Conservation (phyloP, 2,797 vertebrate genomes). For the Eleutherodactylus coqui region DNA sequence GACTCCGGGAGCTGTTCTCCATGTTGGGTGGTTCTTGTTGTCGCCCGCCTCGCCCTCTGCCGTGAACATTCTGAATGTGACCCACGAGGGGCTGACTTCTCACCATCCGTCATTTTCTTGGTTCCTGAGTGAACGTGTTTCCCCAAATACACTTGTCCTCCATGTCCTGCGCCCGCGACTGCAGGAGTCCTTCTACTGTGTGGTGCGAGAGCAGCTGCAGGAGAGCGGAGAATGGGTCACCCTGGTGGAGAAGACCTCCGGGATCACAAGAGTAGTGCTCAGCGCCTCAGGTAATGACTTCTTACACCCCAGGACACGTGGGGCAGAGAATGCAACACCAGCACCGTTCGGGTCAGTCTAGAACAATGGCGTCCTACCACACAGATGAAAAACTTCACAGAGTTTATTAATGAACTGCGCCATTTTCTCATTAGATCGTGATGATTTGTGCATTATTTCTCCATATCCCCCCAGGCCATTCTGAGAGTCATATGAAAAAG, state of each 20-base stretch:
- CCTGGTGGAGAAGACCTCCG: conserved; percentile 73
- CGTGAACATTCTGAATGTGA: conserved; percentile 68
- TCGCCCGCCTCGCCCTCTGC: conserved; percentile 20
- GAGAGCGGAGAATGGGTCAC: conserved; percentile 72
- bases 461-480: too few species aligned
- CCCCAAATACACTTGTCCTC: conserved; percentile 74
- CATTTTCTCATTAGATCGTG: not conserved
- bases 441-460: too few species aligned
- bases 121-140: conserved; percentile 70
- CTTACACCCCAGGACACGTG: too few species aligned
- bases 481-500: too few species aligned
- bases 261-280: conserved; percentile 68
- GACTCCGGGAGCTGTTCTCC: not conserved
- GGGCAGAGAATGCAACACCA: too few species aligned
- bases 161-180: conserved; percentile 73
- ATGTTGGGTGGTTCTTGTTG: conserved; percentile 32
- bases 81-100: conserved; percentile 69
- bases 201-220: conserved; percentile 80
- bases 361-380: too few species aligned
- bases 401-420: not conserved
- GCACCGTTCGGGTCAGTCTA: too few species aligned
- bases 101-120: conserved; percentile 61
- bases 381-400: too few species aligned
- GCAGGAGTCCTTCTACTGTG: conserved; percentile 79
- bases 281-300: too few species aligned